Conservation (phyloP, 2,888 invertebrate species). For the Torymus auratus region DNA sequence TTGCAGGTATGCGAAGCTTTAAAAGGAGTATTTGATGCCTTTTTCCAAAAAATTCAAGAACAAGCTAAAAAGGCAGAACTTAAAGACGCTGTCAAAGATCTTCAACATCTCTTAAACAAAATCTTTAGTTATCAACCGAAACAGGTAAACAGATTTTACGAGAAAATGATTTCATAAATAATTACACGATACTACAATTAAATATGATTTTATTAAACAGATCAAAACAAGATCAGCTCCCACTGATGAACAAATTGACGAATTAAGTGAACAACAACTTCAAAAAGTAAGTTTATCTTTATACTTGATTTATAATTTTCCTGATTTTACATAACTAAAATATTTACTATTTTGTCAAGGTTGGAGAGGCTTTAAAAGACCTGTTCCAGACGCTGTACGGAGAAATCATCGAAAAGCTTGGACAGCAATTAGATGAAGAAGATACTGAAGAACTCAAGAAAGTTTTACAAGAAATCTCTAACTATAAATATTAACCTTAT, state of each 20-base stretch:
- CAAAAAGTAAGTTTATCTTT: not conserved
- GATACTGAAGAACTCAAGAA: not conserved
- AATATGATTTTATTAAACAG: not conserved
- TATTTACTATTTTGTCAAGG: not conserved
- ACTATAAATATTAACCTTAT: no score
- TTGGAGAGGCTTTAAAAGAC: not conserved
- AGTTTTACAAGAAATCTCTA: not conserved
- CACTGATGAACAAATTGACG: not conserved
- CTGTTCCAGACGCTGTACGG: not conserved
- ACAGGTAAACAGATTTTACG: not conserved
- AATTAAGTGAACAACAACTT: not conserved
- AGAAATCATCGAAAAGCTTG: not conserved
- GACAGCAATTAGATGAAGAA: not conserved
- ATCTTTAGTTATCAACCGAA: not conserved
- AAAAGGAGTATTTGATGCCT: not conserved
- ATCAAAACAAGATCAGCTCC: not conserved
- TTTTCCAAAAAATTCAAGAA: slow-evolving; percentile 13
- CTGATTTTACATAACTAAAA: not conserved
- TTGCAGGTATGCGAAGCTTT: slow-evolving; percentile 8
- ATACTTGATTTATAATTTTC: not conserved
- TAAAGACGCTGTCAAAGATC: not conserved
- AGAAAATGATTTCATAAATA: not conserved
- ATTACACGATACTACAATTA: no score
- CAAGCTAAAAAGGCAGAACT: not conserved
- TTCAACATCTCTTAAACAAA: slow-evolving; percentile 4